Conservation (phyloP, 2,888 invertebrate genomes). For the Asteroscopus sphinx region DNA sequence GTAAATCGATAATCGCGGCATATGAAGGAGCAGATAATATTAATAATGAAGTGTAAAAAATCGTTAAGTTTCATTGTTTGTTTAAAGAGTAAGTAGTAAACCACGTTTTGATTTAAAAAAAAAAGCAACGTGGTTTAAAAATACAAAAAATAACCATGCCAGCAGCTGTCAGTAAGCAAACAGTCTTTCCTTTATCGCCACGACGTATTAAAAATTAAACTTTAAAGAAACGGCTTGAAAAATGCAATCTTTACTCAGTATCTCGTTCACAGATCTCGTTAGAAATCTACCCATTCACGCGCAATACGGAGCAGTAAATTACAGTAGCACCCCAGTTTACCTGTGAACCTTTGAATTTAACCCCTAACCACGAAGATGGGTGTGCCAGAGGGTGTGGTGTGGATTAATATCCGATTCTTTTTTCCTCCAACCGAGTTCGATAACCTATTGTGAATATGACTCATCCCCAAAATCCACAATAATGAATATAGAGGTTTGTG, state of each 20-base stretch:
- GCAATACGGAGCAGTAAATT: constrained; percentile 42
- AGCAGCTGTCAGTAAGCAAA: constrained; percentile 39
- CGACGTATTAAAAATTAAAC: constrained; percentile 9
- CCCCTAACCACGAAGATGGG: constrained; percentile 49
- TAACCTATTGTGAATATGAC: constrained; percentile 62
- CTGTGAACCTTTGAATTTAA: constrained; percentile 50
- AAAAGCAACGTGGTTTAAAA: too few relatives aligned
- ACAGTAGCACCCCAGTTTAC: constrained; percentile 53
- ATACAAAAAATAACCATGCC: too few relatives aligned
- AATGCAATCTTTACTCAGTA: constrained; percentile 15
- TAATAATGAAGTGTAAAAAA: too few relatives aligned
- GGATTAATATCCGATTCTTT: constrained; percentile 49
- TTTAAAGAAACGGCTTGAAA: constrained; percentile 27
- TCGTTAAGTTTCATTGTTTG: too few relatives aligned
- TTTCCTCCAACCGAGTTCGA: constrained; percentile 59
- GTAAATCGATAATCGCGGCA: constrained; percentile 8
- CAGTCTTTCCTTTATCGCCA: constrained; percentile 24
- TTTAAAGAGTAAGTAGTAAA: too few relatives aligned
- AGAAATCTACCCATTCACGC: constrained; percentile 32
- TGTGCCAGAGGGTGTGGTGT: constrained; percentile 57
- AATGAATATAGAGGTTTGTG: constrained; percentile 44
- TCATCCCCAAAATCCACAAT: constrained; percentile 67
- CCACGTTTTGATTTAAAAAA: too few relatives aligned
- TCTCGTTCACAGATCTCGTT: constrained; percentile 20
- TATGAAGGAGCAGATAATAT: background rate